Conservation (phyloP, 53 echinoderm and acorn worm genomes). For the Hippasteria phrygiana region DNA sequence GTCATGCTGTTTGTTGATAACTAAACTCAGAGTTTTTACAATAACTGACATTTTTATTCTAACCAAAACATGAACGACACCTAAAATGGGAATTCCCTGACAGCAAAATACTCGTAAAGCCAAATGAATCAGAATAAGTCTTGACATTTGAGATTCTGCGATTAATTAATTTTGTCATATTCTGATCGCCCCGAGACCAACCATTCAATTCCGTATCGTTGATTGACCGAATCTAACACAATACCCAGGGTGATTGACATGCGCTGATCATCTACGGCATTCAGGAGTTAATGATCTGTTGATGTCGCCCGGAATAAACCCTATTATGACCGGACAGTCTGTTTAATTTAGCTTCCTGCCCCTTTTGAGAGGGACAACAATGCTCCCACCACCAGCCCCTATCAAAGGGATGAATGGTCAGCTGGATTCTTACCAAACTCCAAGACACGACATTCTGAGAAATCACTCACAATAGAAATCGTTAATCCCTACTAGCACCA, state of each 20-base stretch:
- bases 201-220: not conserved
- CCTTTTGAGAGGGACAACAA: not conserved
- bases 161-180: too few species aligned
- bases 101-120: too few species aligned
- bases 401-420: not conserved
- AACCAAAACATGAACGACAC: too few species aligned
- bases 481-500: too few species aligned
- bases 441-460: slow-evolving; percentile 4
- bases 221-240: not conserved
- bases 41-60: too few species aligned
- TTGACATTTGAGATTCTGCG: too few species aligned
- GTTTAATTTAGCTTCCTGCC: slow-evolving; percentile 26
- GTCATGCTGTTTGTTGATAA: too few species aligned
- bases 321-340: slow-evolving; percentile 1
- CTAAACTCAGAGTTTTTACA: too few species aligned
- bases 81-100: too few species aligned
- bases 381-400: not conserved
- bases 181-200: too few species aligned
- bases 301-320: slow-evolving; percentile 1
- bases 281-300: slow-evolving; percentile 24
- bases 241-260: slow-evolving; percentile 19
- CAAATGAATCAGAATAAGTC: too few species aligned
- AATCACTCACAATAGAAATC: slow-evolving; percentile 16
- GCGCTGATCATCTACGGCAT: not conserved
- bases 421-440: not conserved